Conservation (phyloP, 2,888 invertebrate species). For the Eremobia ochroleuca region DNA sequence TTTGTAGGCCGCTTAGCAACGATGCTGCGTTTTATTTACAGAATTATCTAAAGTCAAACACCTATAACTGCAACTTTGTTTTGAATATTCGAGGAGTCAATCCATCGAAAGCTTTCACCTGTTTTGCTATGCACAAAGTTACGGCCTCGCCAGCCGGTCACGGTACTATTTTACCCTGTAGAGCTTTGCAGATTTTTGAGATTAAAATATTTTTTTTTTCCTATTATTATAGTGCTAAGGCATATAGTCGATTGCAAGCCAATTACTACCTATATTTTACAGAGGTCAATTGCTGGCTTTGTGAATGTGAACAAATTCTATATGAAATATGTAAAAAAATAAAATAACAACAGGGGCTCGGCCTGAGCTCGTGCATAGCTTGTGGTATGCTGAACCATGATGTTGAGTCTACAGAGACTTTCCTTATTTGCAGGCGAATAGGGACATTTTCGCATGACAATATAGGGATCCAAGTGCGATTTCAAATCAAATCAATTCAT, state of each 20-base stretch:
- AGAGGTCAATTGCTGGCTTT: constrained; percentile 9
- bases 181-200: not conserved
- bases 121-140: constrained; percentile 69
- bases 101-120: constrained; percentile 57
- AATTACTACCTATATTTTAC: not conserved
- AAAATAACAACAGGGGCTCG: constrained; percentile 15
- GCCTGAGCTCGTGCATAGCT: not conserved
- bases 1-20: not conserved
- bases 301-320: constrained; percentile 8
- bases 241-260: not conserved
- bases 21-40: not conserved
- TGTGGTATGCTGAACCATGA: not conserved
- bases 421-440: not conserved
- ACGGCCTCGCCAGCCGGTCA: not conserved
- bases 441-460: not conserved
- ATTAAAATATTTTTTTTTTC: not conserved
- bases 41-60: not conserved
- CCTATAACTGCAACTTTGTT: not conserved
- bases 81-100: constrained; percentile 59
- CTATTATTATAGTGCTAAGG: not conserved
- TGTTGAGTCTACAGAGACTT: not conserved
- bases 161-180: not conserved
- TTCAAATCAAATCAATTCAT: not conserved
- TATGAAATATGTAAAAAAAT: constrained; percentile 1
- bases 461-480: not conserved